Evolutionary conservation across 2,888 invertebrate species (phyloP).

Genomic region (Boloria selene): DNA sequence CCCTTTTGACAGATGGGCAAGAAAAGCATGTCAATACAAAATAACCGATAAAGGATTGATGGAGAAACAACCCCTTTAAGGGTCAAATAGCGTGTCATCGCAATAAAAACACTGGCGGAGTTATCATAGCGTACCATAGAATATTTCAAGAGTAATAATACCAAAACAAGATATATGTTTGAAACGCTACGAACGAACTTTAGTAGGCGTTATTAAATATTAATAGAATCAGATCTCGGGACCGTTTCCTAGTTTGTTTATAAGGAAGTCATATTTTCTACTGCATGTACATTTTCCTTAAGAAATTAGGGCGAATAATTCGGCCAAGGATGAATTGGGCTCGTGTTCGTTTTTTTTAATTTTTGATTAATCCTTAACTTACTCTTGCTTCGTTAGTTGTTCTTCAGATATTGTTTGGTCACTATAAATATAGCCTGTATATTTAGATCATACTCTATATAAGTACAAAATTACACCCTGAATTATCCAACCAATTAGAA

Average conservation of each 20-base stretch:
- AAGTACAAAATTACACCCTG: no score
- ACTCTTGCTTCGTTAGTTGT: no score
- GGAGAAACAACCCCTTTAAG: constrained; percentile 17
- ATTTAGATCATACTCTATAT: no score
- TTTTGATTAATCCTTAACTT: neutral
- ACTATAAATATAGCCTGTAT: no score
- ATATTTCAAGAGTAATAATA: constrained; percentile 2
- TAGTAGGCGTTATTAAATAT: constrained; percentile 29
- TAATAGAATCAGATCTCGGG: constrained; percentile 29
- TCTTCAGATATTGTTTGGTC: no score
- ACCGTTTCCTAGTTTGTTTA: constrained; percentile 25
- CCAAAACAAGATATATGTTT: constrained; percentile 17
- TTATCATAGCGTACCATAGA: neutral
- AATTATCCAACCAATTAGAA: no score
- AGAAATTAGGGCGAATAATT: constrained; percentile 1
- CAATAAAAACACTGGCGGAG: constrained; percentile 5
- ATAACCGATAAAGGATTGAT: neutral
- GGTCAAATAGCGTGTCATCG: constrained; percentile 3
- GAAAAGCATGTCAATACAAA: neutral
- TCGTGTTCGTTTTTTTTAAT: neutral
- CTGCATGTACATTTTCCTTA: neutral
- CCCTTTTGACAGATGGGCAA: no score
- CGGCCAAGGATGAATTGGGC: constrained; percentile 8
- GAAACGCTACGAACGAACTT: constrained; percentile 16
- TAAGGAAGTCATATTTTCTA: constrained; percentile 3